Conservation (phyloP, 1,140 invertebrate species). For the Drosophila rufa region DNA sequence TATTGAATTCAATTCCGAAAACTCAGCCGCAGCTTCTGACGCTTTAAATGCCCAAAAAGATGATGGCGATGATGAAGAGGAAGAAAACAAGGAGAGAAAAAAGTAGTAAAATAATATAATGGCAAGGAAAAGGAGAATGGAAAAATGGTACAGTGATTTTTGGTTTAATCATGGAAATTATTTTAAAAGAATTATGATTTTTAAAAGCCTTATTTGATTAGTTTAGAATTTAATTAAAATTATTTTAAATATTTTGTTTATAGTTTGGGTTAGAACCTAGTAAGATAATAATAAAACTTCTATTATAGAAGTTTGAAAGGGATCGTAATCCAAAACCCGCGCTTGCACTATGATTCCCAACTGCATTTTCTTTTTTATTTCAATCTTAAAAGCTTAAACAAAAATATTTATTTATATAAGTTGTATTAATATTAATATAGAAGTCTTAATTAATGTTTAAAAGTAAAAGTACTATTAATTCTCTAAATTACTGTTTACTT, state of each 20-base stretch:
- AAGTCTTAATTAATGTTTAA: no score
- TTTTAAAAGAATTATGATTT: background rate
- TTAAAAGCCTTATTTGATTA: no score
- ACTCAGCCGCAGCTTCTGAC: slow-evolving; percentile 52
- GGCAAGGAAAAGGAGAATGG: slow-evolving; percentile 1
- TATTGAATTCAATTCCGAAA: slow-evolving; percentile 71
- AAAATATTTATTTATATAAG: background rate
- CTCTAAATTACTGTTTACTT: no score
- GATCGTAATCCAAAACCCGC: no score
- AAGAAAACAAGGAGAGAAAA: slow-evolving; percentile 17
- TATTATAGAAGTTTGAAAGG: no score
- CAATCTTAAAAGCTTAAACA: slow-evolving; percentile 6
- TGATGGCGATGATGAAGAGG: slow-evolving; percentile 40
- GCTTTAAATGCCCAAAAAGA: slow-evolving; percentile 49
- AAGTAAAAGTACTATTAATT: no score
- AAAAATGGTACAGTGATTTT: slow-evolving; percentile 12
- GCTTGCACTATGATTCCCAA: no score
- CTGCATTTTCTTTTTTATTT: no score
- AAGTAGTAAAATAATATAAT: slow-evolving; percentile 24
- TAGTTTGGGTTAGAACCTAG: background rate
- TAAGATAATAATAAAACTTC: background rate
- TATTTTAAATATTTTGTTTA: background rate
- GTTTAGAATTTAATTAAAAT: background rate
- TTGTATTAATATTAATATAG: background rate
- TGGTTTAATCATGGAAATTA: background rate